Evolutionary conservation across 2,888 invertebrate genomes (phyloP), one percentile per base, ranked within the genome.

Genomic region (Pseudolycoriella hygida): DNA sequence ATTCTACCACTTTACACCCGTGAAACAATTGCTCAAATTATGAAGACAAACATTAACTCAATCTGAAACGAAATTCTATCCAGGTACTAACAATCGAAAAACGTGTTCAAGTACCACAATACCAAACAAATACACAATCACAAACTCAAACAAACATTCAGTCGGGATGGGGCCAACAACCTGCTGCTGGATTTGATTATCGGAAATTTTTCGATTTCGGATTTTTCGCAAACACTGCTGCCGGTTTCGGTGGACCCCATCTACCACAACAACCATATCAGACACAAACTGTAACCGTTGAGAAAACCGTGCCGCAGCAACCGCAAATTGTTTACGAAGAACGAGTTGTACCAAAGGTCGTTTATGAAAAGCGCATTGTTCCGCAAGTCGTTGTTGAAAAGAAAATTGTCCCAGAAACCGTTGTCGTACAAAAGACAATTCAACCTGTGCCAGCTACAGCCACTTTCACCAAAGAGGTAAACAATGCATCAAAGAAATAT

Each of bases 241-340:
- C n/a, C 5, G 39, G 45, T 14, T 45, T 45, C 17, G 43, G 30
- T 30, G 44, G 45, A 12, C 3, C 3, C 17, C 11, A n/a, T n/a
- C n/a, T n/a, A n/a, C n/a, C n/a, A n/a, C n/a, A n/a, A n/a, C n/a
- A 17, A 14, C 19, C 5, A n/a, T 5, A 12, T 11, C 57, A 57
- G 25, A 59, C 57, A 8, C 53, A 55, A 25, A 61, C 62, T 2
- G 61, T 58, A 12, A 51, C 62, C 18, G 54, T 61, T 12, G 61
- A 63, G 48, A 60, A 61, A 48, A 55, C 54, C 11, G 53, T 60
- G 6, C 53, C 54, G 18, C 19, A 17, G 3, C 40, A 40, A 40
- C 19, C 40, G 2, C 40, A 40, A 40, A 18, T 18, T 10, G 40
- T 40, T 40, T 40, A 40, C 39, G 41, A 18, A 19, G 20, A 32